Base-by-base conservation (phyloP, 2,797 vertebrate genomes). In the Falco columbarius region DNA sequence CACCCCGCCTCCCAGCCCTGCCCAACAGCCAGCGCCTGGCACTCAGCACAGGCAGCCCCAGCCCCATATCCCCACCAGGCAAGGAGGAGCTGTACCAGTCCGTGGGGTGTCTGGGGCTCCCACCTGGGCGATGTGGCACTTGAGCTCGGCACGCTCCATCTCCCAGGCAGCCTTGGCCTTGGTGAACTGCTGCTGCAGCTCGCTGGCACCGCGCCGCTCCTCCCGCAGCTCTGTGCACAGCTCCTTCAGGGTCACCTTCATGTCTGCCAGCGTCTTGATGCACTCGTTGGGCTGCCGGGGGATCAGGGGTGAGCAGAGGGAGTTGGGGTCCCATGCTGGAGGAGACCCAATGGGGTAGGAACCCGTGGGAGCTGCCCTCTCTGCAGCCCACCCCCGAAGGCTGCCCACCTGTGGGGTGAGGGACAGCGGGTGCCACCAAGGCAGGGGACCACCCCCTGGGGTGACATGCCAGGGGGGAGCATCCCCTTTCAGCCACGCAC, bases 161-260 rank as follows among this genome's bases (percentile, higher is more conserved):
- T 99, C 99, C 99, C 99, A 99, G 80, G 99, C 98, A 73, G 99
- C 99, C 96, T 99, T 99, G 97, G 99, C 99, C 90, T 99, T 99
- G 93, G 99, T 99, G n/a, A 99, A 99, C 97, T 99, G 99, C 97
- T 99, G 99, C 81, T 99, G 99, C 86, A 99, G 98, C 93, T 99
- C 99, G 7, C 99, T 98, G 58, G 99, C 99, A 40, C 99, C 98
- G 15, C 98, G 98, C 52, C 98, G 98, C 85, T 99, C 99, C 91
- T 99, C 99, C 23, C 98, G 98, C 91, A 99, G 97, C 98, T 99
- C 99, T 14, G 97, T 98, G 81, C 99, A 99, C 92, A 99, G 98
- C 83, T 99, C 99, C 96, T 99, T 99, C 95, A 99, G 98, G 4
- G 99, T 98, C 93, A 98, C 98, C 98, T 98, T 99, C 97, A 99